phyloP scores from a whole-genome alignment of 2,797 vertebrate species.

The Yasuhikotakia modesta region DNA sequence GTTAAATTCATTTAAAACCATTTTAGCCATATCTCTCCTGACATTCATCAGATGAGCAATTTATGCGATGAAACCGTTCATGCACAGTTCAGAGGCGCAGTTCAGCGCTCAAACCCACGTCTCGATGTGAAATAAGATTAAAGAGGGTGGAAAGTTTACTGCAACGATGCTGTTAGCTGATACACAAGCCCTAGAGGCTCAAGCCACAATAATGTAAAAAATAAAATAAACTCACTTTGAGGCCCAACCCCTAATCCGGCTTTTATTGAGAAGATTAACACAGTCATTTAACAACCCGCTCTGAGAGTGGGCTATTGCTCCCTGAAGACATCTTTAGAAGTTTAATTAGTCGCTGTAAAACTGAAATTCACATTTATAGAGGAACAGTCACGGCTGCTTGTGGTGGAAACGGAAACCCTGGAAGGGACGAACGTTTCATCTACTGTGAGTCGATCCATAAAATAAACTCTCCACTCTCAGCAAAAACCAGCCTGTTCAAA shows the following conservation, averaged over 20 bases:
- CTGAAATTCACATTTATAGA: constrained; percentile 47
- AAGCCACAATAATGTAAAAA: constrained; percentile 25
- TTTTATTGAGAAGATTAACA: constrained; percentile 59
- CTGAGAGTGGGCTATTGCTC: constrained; percentile 47
- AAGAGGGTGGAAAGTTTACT: not conserved
- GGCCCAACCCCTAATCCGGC: constrained; percentile 54
- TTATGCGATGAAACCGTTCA: not conserved
- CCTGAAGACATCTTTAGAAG: constrained; percentile 56
- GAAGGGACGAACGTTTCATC: constrained; percentile 1
- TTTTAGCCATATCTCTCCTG: too few relatives aligned
- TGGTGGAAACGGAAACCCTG: not conserved
- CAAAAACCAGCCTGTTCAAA: too few relatives aligned
- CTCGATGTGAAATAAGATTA: not conserved
- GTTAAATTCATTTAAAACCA: constrained; percentile 24
- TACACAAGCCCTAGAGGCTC: not conserved
- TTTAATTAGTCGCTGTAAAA: constrained; percentile 61
- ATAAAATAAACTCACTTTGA: constrained; percentile 17
- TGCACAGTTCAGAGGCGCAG: constrained; percentile 5
- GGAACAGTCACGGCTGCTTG: constrained; percentile 8
- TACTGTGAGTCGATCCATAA: constrained; percentile 19
- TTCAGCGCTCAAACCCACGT: not conserved
- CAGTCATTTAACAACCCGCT: constrained; percentile 47
- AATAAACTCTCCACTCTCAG: not conserved
- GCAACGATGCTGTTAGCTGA: not conserved
- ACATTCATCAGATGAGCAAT: not conserved